Base-by-base conservation (phyloP, 2,797 vertebrate genomes). In the Artibeus jamaicensis region DNA sequence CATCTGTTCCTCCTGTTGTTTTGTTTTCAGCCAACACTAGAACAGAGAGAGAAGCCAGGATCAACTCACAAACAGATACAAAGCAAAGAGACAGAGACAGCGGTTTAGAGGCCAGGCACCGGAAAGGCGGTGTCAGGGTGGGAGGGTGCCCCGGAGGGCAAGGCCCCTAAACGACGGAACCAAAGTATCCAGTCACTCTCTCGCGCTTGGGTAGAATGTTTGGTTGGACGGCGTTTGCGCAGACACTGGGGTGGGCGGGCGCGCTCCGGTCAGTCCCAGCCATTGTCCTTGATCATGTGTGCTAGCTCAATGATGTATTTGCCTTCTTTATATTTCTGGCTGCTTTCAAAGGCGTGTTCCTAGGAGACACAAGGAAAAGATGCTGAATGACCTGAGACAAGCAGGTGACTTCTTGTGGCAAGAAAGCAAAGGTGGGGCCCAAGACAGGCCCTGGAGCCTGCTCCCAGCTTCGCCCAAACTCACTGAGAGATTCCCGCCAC, bases 251-350 rank as follows among this genome's bases (percentile, higher is more conserved):
- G 59, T 93, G 95, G 97, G 92, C 3, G 94, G 91, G 70, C 46
- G 91, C 93, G 68, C 62, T 92, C 98, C 50, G 4, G 95, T 99
- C 99, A 99, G 98, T 99, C 99, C 99, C 99, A 99, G 99, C 99
- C 99, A 87, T 99, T 99, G 99, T 99, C 99, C 98, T 99, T 99
- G 99, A 99, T 99, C 99, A 99, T 99, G 99, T 99, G 99, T 97
- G 99, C 99, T 98, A 99, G 99, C 98, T 99, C 99, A 97, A 99
- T 99, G 99, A 99, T 99, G 99, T 99, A 99, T 98, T 99, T 99
- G 98, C 99, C 99, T 99, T 99, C 99, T 99, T 99, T 99, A 98
- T 99, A 99, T 98, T 99, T 99, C 99, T 99, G 99, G 98, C 99
- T 99, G 99, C 99, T 99, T 99, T 99, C 99, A 97, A 99, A 99